Conservation (phyloP, 1,140 invertebrate genomes). For the Drosophila insularis region DNA sequence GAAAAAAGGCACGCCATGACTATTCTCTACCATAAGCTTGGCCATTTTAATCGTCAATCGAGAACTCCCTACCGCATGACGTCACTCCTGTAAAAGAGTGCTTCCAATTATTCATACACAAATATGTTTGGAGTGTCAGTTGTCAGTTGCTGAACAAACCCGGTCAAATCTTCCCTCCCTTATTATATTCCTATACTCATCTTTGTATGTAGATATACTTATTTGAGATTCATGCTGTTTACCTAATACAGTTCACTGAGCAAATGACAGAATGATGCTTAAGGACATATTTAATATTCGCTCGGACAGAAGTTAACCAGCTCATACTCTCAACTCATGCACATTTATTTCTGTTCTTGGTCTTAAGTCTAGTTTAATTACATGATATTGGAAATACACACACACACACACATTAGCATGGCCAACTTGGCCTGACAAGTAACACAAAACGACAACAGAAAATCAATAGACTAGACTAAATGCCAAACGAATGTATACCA, state of each 20-base stretch:
- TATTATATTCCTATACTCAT: slow-evolving; percentile 24
- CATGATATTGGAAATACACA: slow-evolving; percentile 29
- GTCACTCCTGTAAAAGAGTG: slow-evolving; percentile 49
- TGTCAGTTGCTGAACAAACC: slow-evolving; percentile 30
- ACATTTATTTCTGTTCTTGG: slow-evolving; percentile 14
- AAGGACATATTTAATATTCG: slow-evolving; percentile 8
- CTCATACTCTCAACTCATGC: slow-evolving; percentile 22
- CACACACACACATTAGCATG: background rate
- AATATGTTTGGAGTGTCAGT: slow-evolving; percentile 10
- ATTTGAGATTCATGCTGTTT: background rate
- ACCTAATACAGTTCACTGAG: background rate
- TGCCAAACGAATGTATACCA: background rate
- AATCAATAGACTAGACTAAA: slow-evolving; percentile 11
- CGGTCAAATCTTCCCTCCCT: slow-evolving; percentile 25
- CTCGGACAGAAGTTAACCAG: slow-evolving; percentile 6
- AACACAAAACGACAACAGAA: slow-evolving; percentile 43
- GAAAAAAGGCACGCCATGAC: slow-evolving; percentile 41
- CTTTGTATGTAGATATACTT: background rate
- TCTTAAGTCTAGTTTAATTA: slow-evolving; percentile 47
- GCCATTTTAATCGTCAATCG: slow-evolving; percentile 56
- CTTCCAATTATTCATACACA: slow-evolving; percentile 58
- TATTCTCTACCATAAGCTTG: slow-evolving; percentile 45
- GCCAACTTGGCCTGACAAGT: slow-evolving; percentile 21
- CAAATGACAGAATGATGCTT: background rate
- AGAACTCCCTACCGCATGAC: slow-evolving; percentile 47